Evolutionary conservation across 2,113 vertebrate species (phyloP).

Genomic region (Morone chrysops): DNA sequence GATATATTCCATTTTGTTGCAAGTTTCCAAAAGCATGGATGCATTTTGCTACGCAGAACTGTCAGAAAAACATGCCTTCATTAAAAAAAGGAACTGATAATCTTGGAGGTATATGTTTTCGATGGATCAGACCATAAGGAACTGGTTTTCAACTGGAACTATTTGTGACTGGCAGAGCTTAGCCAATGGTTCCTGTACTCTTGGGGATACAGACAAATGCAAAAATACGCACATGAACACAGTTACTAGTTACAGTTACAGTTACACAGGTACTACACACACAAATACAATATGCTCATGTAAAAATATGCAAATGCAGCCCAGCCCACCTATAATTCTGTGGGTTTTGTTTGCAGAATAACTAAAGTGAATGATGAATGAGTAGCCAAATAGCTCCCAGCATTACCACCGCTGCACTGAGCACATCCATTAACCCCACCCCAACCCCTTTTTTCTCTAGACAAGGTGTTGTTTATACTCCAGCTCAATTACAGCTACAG

Average conservation of each 20-base stretch:
- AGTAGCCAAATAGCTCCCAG: constrained; percentile 43
- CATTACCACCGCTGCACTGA: constrained; percentile 32
- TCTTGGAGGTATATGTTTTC: too few relatives aligned
- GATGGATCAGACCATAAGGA: too few relatives aligned
- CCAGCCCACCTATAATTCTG: constrained; percentile 8
- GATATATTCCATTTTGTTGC: too few relatives aligned
- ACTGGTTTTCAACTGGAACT: too few relatives aligned
- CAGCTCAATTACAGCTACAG: constrained; percentile 45
- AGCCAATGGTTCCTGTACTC: neutral
- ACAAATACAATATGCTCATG: neutral
- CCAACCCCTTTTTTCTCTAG: constrained; percentile 22
- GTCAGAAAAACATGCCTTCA: too few relatives aligned
- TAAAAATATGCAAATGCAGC: constrained; percentile 27
- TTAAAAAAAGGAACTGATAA: too few relatives aligned
- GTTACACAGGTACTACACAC: too few relatives aligned
- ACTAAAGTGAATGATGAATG: constrained; percentile 39
- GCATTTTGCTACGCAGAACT: too few relatives aligned
- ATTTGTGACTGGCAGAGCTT: neutral
- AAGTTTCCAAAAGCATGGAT: too few relatives aligned
- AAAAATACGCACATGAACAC: neutral
- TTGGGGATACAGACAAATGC: neutral
- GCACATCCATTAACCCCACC: constrained; percentile 54
- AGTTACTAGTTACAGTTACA: too few relatives aligned
- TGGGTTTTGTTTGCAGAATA: constrained; percentile 25
- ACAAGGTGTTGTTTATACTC: constrained; percentile 57